phyloP scores from a whole-genome alignment of 2,797 vertebrate species.

The Luscinia luscinia region DNA sequence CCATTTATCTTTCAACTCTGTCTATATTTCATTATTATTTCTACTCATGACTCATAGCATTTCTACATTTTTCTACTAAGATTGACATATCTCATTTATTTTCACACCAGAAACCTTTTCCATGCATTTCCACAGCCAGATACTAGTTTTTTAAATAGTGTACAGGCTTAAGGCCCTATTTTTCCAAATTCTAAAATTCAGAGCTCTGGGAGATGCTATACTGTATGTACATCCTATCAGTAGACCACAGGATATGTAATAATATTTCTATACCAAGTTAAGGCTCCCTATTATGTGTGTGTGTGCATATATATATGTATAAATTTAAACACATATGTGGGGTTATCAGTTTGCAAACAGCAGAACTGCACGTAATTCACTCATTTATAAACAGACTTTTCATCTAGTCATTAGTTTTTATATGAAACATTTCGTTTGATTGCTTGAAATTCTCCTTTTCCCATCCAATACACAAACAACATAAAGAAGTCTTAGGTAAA shows the following conservation, averaged over 20 bases:
- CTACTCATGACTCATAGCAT: background rate
- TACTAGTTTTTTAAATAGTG: background rate
- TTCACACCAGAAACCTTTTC: background rate
- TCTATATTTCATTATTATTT: background rate
- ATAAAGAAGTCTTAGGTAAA: background rate
- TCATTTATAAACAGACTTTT: background rate
- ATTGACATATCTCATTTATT: conserved; percentile 2
- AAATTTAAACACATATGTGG: background rate
- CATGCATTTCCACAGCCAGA: background rate
- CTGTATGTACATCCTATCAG: background rate
- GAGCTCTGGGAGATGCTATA: background rate
- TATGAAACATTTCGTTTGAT: background rate
- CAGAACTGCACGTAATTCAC: background rate
- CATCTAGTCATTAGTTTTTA: background rate
- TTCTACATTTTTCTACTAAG: background rate
- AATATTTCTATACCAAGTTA: background rate
- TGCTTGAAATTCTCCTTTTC: background rate
- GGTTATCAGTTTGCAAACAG: background rate
- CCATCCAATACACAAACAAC: background rate
- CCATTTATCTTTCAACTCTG: background rate
- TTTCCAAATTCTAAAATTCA: background rate
- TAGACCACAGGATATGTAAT: background rate
- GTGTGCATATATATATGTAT: background rate
- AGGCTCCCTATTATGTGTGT: background rate
- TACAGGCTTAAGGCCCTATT: background rate